A percentile compares a stretch with the other conserved stretches of the same genome.
Conservation (phyloP, 2,797 vertebrate genomes). For the Falco berigora region DNA sequence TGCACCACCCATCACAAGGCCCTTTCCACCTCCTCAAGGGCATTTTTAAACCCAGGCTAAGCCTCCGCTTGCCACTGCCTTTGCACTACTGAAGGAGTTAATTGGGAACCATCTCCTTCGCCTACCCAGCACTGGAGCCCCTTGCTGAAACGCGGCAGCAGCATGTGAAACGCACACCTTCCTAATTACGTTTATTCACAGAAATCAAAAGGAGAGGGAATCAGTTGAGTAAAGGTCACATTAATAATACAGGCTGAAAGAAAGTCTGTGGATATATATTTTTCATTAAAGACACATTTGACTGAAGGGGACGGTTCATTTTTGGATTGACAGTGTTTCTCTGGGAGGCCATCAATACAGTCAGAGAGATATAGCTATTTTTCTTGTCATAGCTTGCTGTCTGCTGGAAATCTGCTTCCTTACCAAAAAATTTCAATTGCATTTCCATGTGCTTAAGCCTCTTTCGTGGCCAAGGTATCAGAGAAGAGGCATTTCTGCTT, state of each 20-base stretch:
- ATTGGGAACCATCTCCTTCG: constrained; percentile 73
- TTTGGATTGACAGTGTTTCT: constrained; percentile 43
- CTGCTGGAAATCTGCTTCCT: constrained; percentile 3
- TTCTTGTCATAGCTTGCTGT: constrained; percentile 47
- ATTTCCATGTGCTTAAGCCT: neutral
- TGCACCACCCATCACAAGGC: neutral
- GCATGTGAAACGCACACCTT: constrained; percentile 9
- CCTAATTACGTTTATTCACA: constrained; percentile 80
- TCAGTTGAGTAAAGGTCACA: constrained; percentile 80
- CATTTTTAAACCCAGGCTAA: neutral
- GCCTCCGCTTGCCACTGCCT: neutral
- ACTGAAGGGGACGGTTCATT: constrained; percentile 35
- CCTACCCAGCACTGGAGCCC: constrained; percentile 60
- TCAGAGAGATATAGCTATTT: neutral
- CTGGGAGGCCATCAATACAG: constrained; percentile 3
- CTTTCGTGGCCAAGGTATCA: neutral
- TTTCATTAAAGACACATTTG: constrained; percentile 60
- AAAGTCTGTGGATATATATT: constrained; percentile 52
- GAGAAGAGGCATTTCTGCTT: neutral
- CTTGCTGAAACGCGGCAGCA: constrained; percentile 62
- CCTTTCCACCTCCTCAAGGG: neutral
- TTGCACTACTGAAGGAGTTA: constrained; percentile 73
- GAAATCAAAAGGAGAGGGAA: constrained; percentile 72
- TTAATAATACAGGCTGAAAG: constrained; percentile 59
- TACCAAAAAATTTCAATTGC: neutral